phyloP scores from a whole-genome alignment of 2,113 vertebrate genomes.

The Cromileptes altivelis region DNA sequence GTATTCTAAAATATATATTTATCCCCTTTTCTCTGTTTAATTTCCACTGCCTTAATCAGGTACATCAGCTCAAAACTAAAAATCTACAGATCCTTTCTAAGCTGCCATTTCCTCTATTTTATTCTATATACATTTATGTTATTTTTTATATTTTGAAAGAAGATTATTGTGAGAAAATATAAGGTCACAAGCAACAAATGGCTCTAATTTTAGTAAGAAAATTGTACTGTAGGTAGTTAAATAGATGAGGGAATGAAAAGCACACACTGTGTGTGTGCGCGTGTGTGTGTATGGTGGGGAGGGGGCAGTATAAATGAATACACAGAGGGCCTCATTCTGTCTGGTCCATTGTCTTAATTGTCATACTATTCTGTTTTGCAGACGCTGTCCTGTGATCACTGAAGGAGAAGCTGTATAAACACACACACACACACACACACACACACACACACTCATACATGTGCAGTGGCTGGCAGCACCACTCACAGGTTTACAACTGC shows the following conservation, averaged over 20 bases:
- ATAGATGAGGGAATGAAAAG: background rate
- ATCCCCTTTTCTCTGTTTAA: too few relatives aligned
- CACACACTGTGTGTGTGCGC: background rate
- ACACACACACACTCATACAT: background rate
- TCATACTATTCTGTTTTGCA: conserved; percentile 11
- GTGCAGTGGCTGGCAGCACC: conserved; percentile 38
- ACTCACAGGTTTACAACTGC: conserved; percentile 33
- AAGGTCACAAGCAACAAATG: background rate
- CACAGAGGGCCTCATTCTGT: conserved; percentile 48
- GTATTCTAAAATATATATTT: too few relatives aligned
- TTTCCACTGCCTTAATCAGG: background rate
- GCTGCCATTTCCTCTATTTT: background rate
- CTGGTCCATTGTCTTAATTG: conserved; percentile 46
- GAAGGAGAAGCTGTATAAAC: conserved; percentile 8
- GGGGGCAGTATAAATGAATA: conserved; percentile 21
- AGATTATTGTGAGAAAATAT: background rate
- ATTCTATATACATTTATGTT: background rate
- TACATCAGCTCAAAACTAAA: background rate
- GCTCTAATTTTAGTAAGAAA: background rate
- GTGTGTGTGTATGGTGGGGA: background rate
- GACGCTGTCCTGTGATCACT: conserved; percentile 24
- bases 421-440: background rate
- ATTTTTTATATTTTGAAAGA: background rate
- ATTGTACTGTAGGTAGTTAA: background rate
- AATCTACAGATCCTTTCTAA: background rate